A percentile compares a stretch with the other conserved stretches of the same genome.
These are phyloP conservation scores for Pogonocichla stellata DNA, from an alignment of 2,113 vertebrate genomes.

Conservation along the genomic window DNA sequence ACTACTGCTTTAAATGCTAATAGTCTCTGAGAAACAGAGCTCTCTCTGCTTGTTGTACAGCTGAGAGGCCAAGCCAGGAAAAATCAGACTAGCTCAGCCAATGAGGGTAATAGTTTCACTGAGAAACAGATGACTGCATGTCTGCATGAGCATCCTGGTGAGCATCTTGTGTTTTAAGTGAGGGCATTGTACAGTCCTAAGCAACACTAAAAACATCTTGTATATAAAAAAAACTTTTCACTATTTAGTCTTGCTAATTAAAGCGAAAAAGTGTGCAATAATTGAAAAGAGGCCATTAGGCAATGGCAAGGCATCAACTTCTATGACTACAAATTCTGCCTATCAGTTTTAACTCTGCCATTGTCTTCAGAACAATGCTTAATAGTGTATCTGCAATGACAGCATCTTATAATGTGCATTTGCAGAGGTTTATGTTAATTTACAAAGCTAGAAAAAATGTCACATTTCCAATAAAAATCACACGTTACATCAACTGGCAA, in stretches of 20 bases:
- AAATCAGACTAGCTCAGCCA: not conserved
- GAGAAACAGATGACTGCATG: not conserved
- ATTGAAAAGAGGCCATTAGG: not conserved
- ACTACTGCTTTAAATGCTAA: not conserved
- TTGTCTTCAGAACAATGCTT: not conserved
- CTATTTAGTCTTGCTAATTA: not conserved
- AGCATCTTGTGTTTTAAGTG: not conserved
- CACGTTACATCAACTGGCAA: not conserved
- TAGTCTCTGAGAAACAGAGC: not conserved
- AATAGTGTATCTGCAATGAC: not conserved
- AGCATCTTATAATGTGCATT: not conserved
- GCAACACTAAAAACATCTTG: not conserved
- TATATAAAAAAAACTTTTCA: not conserved
- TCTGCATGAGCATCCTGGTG: not conserved
- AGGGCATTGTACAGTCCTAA: not conserved
- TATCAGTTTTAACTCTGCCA: not conserved
- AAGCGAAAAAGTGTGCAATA: not conserved
- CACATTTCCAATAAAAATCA: not conserved
- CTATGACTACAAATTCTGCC: not conserved
- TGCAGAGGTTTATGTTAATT: not conserved
- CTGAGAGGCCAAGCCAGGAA: not conserved
- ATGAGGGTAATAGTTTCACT: not conserved
- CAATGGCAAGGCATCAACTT: not conserved
- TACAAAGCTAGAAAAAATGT: not conserved
- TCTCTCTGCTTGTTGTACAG: not conserved